phyloP scores from a whole-genome alignment of 2,797 vertebrate species.

The Geotrypetes seraphini region DNA sequence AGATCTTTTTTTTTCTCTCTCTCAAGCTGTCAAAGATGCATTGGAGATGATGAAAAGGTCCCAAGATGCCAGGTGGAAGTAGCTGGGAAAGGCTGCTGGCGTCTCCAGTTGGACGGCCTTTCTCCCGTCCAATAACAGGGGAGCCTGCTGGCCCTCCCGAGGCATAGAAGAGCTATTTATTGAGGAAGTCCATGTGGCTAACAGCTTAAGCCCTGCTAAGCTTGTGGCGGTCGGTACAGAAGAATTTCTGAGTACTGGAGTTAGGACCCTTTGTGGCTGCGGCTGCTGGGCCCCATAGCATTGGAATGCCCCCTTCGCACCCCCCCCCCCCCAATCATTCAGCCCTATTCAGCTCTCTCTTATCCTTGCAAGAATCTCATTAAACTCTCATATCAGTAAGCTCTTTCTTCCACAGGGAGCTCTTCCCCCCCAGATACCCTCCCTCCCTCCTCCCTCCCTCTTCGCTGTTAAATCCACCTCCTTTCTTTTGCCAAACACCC shows the following conservation, averaged over 20 bases:
- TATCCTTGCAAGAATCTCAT: background rate
- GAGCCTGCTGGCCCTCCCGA: conserved; percentile 10
- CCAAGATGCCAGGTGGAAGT: conserved; percentile 2
- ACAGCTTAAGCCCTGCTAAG: conserved; percentile 58
- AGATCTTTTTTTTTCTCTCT: too few relatives aligned
- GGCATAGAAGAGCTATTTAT: conserved; percentile 35
- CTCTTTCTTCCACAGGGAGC: too few relatives aligned
- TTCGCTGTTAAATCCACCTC: too few relatives aligned
- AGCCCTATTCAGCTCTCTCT: too few relatives aligned
- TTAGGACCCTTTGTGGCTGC: too few relatives aligned
- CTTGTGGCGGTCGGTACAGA: conserved; percentile 41
- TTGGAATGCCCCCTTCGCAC: too few relatives aligned
- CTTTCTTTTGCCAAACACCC: too few relatives aligned
- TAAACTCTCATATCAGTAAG: background rate
- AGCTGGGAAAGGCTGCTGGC: conserved; percentile 14
- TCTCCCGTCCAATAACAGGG: conserved; percentile 7
- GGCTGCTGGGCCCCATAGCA: too few relatives aligned
- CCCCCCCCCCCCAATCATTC: too few relatives aligned
- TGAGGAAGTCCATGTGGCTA: conserved; percentile 57
- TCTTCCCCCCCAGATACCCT: too few relatives aligned
- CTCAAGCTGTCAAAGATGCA: background rate
- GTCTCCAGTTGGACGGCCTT: too few relatives aligned
- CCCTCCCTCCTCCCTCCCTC: too few relatives aligned
- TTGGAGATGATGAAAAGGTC: background rate
- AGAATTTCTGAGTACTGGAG: conserved; percentile 55